These are phyloP conservation scores for Piprites chloris DNA, from an alignment of 2,113 vertebrate species.

Conservation along the genomic window DNA sequence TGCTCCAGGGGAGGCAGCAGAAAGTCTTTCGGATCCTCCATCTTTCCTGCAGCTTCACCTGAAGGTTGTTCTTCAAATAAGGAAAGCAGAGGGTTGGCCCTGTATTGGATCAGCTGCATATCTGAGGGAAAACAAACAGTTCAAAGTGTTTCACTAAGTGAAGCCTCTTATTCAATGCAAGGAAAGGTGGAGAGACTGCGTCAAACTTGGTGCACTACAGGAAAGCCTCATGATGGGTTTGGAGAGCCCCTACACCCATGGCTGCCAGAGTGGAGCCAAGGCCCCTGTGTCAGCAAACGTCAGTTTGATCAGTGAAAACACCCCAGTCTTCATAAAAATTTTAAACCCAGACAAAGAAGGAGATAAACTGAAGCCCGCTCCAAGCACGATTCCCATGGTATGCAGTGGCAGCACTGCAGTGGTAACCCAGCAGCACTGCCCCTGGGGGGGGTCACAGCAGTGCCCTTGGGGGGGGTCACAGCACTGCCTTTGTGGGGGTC, in stretches of 20 bases:
- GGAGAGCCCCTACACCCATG: background rate
- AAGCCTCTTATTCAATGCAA: background rate
- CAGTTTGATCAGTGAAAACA: background rate
- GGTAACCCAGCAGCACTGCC: background rate
- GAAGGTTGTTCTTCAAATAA: conserved; percentile 50
- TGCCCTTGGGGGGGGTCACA: background rate
- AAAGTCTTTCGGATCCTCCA: background rate
- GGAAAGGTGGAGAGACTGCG: background rate
- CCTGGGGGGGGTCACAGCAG: background rate
- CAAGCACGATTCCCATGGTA: background rate
- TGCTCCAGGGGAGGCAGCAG: conserved; percentile 21
- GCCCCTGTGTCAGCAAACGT: background rate
- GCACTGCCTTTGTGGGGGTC: too few species aligned
- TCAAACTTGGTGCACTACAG: background rate
- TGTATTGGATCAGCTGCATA: conserved; percentile 64
- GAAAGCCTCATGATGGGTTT: background rate
- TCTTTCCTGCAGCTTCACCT: background rate
- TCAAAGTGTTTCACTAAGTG: background rate
- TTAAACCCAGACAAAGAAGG: too few species aligned
- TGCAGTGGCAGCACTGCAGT: background rate
- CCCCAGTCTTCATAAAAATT: too few species aligned
- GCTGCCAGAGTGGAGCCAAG: background rate
- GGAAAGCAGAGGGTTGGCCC: conserved; percentile 52
- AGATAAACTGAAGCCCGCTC: background rate
- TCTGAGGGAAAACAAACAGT: conserved; percentile 46